A percentile compares a stretch with the other conserved stretches of the same genome.
These are phyloP conservation scores for Tokudaia tokunoshimensis DNA, from an alignment of 2,797 vertebrate species.

Conservation along the genomic window DNA sequence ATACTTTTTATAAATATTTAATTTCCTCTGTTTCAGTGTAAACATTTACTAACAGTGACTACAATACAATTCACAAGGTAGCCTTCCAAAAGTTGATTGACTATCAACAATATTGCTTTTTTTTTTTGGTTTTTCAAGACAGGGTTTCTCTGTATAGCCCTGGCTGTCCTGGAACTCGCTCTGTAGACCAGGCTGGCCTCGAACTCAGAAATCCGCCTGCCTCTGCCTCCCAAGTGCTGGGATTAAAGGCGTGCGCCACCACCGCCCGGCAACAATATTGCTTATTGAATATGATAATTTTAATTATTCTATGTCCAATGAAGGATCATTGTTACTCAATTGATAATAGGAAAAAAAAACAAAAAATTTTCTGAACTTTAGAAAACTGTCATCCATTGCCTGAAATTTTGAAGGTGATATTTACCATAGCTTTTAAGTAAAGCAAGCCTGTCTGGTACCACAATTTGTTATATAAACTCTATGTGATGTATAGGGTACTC, in stretches of 20 bases:
- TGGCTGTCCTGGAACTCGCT: no score
- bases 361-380: background rate
- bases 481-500: background rate
- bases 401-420: background rate
- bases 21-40: conserved; percentile 12
- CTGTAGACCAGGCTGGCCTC: no score
- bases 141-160: no score
- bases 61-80: background rate
- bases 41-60: background rate
- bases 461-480: background rate
- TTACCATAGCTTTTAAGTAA: background rate
- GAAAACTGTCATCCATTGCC: background rate
- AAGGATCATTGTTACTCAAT: background rate
- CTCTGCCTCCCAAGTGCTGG: no score
- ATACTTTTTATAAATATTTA: conserved; percentile 29
- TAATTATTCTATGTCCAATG: background rate
- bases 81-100: background rate
- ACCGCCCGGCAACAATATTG: background rate
- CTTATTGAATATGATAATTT: background rate
- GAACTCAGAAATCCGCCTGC: no score
- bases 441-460: background rate
- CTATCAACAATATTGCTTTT: background rate
- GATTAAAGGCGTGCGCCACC: no score
- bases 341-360: background rate
- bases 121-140: no score